Evolutionary conservation across 1,140 invertebrate species (phyloP), one percentile per base, ranked within the genome.

Genomic region (Cephus cinctus): DNA sequence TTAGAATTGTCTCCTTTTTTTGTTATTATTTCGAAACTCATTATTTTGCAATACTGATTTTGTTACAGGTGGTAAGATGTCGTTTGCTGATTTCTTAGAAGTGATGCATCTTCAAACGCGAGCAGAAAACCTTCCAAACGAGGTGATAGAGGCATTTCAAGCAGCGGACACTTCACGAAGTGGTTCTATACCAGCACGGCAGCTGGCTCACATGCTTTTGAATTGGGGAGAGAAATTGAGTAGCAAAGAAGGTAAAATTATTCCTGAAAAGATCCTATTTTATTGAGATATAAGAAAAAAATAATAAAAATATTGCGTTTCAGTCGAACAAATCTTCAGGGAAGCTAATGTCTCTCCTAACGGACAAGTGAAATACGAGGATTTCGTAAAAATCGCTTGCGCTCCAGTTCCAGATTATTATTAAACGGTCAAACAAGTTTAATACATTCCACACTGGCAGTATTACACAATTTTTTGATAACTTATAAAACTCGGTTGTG

Each of bases 351-450:
- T 96, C 4, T 82, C 83, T 2, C 83, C 86, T 22, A 89, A 85
- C 63, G 91, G 89, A 12, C 83, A 85, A 8, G 87, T 97, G 0
- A 86, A 87, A 30, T 97, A 97, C 67, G 86, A 93, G 61, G 92
- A 96, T 65, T 96, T 98, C 75, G 86, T 96, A 0, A 93, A 94
- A 71, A 93, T 95, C 59, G 87, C 94, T 5, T 91, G 92, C 77
- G 93, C 93, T 15, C 94, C 94, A 3, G 87, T 95, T 12, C 94
- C 94, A 16, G 94, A 98, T 75, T 97, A 96, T 74, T 97, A 94
- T 65, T 94, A 74, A n/a, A n/a, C n/a, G n/a, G n/a, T n/a, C n/a
- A n/a, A n/a, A n/a, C n/a, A n/a, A n/a, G n/a, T n/a, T n/a, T n/a
- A n/a, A n/a, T n/a, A n/a, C n/a, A n/a, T n/a, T n/a, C n/a, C n/a